These are phyloP conservation scores for Corythucha ciliata DNA, from an alignment of 2,888 invertebrate genomes.

Conservation along the genomic window DNA sequence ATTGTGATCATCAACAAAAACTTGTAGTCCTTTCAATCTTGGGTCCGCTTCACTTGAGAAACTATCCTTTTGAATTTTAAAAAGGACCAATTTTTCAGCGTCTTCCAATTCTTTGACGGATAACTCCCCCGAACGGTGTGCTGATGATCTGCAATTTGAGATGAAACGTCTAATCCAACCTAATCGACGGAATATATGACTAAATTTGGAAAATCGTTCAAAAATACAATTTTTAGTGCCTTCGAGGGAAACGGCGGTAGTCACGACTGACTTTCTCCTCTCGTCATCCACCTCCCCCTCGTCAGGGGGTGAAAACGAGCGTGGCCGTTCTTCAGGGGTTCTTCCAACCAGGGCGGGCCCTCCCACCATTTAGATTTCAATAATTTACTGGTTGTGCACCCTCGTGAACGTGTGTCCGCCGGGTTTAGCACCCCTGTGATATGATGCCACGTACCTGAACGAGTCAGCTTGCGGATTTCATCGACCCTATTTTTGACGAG, in stretches of 20 bases:
- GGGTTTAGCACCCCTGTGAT: conserved; percentile 15
- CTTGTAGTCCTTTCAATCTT: too few relatives aligned
- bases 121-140: conserved; percentile 1
- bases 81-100: neutral
- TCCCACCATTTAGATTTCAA: conserved; percentile 4
- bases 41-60: too few relatives aligned
- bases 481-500: conserved; percentile 19
- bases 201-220: conserved; percentile 3
- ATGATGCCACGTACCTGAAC: conserved; percentile 5
- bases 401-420: conserved; percentile 20
- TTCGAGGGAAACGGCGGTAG: neutral
- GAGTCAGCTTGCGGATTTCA: conserved; percentile 10
- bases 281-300: neutral
- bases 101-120: neutral
- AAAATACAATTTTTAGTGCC: neutral
- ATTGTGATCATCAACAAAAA: neutral
- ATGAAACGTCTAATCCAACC: conserved; percentile 11
- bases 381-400: conserved; percentile 17
- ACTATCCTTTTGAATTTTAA: too few relatives aligned
- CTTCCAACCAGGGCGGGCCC: conserved; percentile 1
- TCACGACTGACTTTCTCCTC: neutral
- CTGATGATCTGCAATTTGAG: neutral
- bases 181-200: conserved; percentile 2
- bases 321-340: neutral
- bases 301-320: neutral